These are phyloP conservation scores for Serrognathus titanus DNA, from an alignment of 2,888 invertebrate genomes.

Conservation along the genomic window DNA sequence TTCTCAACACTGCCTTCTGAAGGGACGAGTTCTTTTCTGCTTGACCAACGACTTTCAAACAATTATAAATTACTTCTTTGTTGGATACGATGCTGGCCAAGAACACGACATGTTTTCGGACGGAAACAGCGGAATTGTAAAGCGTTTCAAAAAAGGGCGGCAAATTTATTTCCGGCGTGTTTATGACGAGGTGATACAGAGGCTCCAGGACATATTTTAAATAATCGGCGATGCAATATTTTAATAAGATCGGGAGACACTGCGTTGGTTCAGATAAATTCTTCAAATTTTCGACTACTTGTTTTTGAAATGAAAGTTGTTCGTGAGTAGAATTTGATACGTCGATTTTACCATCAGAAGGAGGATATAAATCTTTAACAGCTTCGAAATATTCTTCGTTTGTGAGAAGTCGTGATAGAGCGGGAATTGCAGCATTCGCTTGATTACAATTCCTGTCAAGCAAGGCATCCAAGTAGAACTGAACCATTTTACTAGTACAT, in stretches of 20 bases:
- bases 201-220: constrained; percentile 8
- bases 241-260: constrained; percentile 4
- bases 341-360: background rate
- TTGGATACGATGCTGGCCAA: constrained; percentile 1
- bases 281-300: constrained; percentile 1
- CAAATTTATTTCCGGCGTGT: constrained; percentile 10
- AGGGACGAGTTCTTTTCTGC: background rate
- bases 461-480: background rate
- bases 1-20: background rate
- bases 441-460: background rate
- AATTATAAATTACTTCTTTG: background rate
- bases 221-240: constrained; percentile 15
- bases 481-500: background rate
- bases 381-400: background rate
- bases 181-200: background rate
- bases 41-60: background rate
- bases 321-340: background rate
- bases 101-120: constrained; percentile 14
- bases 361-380: background rate
- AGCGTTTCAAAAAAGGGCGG: background rate
- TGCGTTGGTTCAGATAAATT: constrained; percentile 6
- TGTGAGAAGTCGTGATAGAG: background rate
- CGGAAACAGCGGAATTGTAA: constrained; percentile 8
- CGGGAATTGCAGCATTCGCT: background rate
- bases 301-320: background rate